Evolutionary conservation across 1,140 invertebrate genomes (phyloP).

Genomic region (Plodia interpunctella): DNA sequence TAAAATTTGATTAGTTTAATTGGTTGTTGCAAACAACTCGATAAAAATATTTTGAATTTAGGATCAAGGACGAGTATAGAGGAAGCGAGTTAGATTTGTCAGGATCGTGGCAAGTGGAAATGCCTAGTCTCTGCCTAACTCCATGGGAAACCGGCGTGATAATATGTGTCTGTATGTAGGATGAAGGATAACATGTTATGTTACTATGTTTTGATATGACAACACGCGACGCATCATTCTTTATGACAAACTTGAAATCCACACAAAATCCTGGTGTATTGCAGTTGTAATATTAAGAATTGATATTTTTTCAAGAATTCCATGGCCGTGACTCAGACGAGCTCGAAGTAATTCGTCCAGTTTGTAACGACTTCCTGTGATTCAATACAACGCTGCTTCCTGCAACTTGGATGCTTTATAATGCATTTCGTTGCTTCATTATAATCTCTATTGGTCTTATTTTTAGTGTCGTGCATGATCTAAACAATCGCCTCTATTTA

Average conservation of each 20-base stretch:
- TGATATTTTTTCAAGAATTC: neutral
- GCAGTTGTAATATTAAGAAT: neutral
- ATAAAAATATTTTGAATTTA: no score
- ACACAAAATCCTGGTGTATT: neutral
- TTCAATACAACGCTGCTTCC: conserved; percentile 1
- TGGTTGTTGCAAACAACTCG: no score
- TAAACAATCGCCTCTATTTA: neutral
- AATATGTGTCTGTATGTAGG: no score
- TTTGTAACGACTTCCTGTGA: conserved; percentile 5
- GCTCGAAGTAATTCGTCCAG: conserved; percentile 2
- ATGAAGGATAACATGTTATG: neutral
- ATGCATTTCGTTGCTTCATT: conserved; percentile 5
- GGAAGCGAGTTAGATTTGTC: no score
- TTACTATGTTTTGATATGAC: no score
- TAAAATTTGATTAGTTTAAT: no score
- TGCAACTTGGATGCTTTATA: neutral
- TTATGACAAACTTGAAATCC: neutral
- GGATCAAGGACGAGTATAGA: no score
- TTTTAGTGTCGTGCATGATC: neutral
- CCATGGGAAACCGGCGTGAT: no score
- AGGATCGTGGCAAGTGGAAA: no score
- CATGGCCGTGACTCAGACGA: neutral
- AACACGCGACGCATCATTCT: neutral
- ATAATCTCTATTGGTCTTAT: neutral
- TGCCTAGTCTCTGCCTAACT: no score